Evolutionary conservation across 2,888 invertebrate genomes (phyloP).

Genomic region (Polymixis lichenea): DNA sequence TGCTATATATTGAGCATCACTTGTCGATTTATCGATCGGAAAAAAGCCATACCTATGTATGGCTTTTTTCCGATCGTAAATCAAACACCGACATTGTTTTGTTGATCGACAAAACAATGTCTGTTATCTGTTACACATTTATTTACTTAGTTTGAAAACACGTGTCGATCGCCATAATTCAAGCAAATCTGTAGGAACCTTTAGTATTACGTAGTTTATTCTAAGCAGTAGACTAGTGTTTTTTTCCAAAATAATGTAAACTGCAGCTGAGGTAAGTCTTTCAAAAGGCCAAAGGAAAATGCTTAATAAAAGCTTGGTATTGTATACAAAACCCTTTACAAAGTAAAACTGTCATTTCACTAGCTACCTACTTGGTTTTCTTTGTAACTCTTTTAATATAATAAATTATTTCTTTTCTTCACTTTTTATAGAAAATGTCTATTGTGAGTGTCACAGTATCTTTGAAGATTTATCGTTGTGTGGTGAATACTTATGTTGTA

Average conservation of each 20-base stretch:
- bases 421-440: slow-evolving; percentile 46
- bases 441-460: slow-evolving; percentile 39
- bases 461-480: slow-evolving; percentile 45
- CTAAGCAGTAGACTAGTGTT: not conserved
- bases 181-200: no score
- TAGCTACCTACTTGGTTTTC: slow-evolving; percentile 65
- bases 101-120: no score
- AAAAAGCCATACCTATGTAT: no score
- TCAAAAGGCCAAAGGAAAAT: slow-evolving; percentile 47
- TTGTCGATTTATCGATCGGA: no score
- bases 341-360: slow-evolving; percentile 69
- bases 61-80: no score
- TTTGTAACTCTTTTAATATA: slow-evolving; percentile 70
- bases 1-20: no score
- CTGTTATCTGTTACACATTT: no score
- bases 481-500: not conserved
- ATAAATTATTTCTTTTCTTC: slow-evolving; percentile 70
- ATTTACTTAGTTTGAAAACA: no score
- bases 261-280: slow-evolving; percentile 32
- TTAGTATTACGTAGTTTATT: no score
- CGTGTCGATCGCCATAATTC: no score
- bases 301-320: slow-evolving; percentile 63
- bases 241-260: slow-evolving; percentile 16
- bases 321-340: slow-evolving; percentile 67
- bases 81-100: no score